A percentile compares a stretch with the other conserved stretches of the same genome.
Evolutionary conservation across 92 coral and sea anemone genomes (phyloP).

Genomic region (Meandrina meandrites): DNA sequence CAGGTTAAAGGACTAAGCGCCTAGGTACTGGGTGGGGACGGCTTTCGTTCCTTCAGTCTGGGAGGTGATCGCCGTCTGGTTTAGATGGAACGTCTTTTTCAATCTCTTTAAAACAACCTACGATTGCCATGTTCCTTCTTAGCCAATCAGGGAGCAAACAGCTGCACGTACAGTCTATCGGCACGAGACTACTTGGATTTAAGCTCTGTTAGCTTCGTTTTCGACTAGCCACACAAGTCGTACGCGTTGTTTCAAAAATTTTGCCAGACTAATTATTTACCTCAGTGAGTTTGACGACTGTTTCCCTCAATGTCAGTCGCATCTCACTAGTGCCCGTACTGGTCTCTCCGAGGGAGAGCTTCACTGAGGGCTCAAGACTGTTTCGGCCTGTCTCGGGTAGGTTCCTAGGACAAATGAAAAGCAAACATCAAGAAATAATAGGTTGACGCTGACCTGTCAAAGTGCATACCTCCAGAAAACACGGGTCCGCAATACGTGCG

Average conservation of each 20-base stretch:
- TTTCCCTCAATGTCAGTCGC: constrained; percentile 23
- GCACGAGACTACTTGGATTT: not conserved
- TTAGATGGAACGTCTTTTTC: too few relatives aligned
- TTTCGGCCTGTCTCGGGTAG: constrained; percentile 44
- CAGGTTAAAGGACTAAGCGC: too few relatives aligned
- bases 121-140: too few relatives aligned
- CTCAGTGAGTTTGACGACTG: constrained; percentile 36
- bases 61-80: too few relatives aligned
- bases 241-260: not conserved
- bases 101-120: too few relatives aligned
- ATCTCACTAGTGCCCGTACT: constrained; percentile 10
- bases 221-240: not conserved
- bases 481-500: not conserved
- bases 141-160: too few relatives aligned
- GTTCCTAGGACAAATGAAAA: constrained; percentile 2
- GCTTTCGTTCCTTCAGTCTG: too few relatives aligned
- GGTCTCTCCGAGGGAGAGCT: constrained; percentile 22
- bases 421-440: not conserved
- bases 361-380: constrained; percentile 44
- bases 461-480: not conserved
- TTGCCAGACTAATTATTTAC: constrained; percentile 7
- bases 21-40: too few relatives aligned
- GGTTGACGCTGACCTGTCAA: too few relatives aligned
- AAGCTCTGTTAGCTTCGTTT: not conserved
- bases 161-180: not conserved